These are phyloP conservation scores for Protodeltote pygarga DNA, from an alignment of 2,888 invertebrate species.

Conservation along the genomic window DNA sequence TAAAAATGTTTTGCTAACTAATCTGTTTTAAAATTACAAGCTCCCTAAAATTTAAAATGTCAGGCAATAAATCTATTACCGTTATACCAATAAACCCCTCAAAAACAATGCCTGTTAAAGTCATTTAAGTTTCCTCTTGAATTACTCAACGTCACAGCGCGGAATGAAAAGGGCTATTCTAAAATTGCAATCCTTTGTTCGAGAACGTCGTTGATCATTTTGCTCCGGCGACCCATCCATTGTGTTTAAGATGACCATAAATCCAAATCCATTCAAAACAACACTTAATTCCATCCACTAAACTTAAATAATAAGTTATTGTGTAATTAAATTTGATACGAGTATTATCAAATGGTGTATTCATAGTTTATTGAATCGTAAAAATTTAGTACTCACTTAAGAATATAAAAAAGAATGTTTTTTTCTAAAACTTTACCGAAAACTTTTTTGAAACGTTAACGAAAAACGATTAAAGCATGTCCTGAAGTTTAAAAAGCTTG, in stretches of 20 bases:
- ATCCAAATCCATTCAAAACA: constrained; percentile 50
- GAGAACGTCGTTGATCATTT: constrained; percentile 60
- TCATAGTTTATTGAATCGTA: neutral
- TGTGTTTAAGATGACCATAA: constrained; percentile 56
- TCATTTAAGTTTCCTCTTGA: constrained; percentile 54
- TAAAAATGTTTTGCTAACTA: too few relatives aligned
- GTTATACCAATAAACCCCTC: constrained; percentile 41
- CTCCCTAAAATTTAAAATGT: constrained; percentile 28
- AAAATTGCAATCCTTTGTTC: constrained; percentile 65
- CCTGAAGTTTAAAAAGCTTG: too few relatives aligned
- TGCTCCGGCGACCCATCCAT: constrained; percentile 46
- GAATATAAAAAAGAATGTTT: too few relatives aligned
- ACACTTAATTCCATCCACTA: constrained; percentile 36
- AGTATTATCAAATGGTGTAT: constrained; percentile 23
- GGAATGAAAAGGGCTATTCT: constrained; percentile 54
- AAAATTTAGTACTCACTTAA: too few relatives aligned
- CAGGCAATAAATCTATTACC: constrained; percentile 36
- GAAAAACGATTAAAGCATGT: too few relatives aligned
- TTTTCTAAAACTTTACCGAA: too few relatives aligned
- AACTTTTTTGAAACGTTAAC: too few relatives aligned
- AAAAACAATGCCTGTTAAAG: constrained; percentile 49
- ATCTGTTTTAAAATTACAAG: too few relatives aligned
- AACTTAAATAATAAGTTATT: constrained; percentile 34
- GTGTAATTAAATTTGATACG: too few relatives aligned
- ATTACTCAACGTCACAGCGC: constrained; percentile 45